Evolutionary conservation across 2,797 vertebrate genomes (phyloP), one percentile per base, ranked within the genome.

Genomic region (Thripadectes ignobilis): DNA sequence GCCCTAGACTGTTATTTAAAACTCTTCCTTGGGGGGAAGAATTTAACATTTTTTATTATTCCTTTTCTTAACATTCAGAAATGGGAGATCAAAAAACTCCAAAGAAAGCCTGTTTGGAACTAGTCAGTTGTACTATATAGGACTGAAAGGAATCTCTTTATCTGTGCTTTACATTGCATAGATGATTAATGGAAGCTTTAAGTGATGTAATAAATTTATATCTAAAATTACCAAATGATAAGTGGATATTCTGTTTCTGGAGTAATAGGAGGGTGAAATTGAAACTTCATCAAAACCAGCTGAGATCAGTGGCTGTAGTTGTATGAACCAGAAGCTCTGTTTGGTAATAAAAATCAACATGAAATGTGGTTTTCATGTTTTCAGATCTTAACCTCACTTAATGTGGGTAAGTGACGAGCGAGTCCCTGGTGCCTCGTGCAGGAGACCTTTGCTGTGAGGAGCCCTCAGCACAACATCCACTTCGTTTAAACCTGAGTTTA

Each of bases 321-420:
- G 5, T 16, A 51, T 36, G 62, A 85, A 38, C 29, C n/a, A 65
- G n/a, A 46, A 74, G 41, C 68, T 91, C 75, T 12, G 26, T 72
- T 73, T 83, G 43, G 14, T 55, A 32, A 13, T 36, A 27, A 54
- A 75, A 61, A 76, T 54, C n/a, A 79, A 18, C 43, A 29, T 46
- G 48, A 63, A 91, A 46, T 45, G 14, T 57, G 29, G 7, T 89
- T 80, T 66, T 78, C 10, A 1, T 52, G 15, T 55, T 94, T 86
- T 71, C 26, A 34, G 55, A 24, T 30, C 43, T 24, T 32, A 66
- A 24, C 8, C n/a, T 29, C 49, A 3, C 20, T 51, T 12, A 3
- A 6, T 19, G n/a, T 5, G 4, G 3, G 0, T 6, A 9, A 54
- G 68, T 17, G 39, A 5, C 27, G 2, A 14, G 29, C 38, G 4